Conservation (phyloP, 2,888 invertebrate genomes). For the Unio delphinus region DNA sequence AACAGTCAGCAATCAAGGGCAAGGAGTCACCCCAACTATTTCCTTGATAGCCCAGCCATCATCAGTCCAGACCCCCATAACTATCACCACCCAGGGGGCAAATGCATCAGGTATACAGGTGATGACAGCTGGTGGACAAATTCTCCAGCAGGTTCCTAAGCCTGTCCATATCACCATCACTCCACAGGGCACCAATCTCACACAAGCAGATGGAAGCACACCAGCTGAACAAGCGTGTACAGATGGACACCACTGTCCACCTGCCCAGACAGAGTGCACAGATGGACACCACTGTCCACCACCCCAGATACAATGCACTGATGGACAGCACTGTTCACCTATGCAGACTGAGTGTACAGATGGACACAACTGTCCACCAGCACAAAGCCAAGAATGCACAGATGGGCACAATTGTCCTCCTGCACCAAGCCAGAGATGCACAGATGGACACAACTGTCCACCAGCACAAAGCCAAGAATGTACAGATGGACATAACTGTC, state of each 20-base stretch:
- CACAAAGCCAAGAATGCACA: conserved; percentile 6
- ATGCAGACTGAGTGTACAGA: conserved; percentile 8
- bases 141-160: conserved; percentile 36
- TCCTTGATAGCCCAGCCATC: conserved; percentile 56
- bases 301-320: conserved; percentile 14
- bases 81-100: conserved; percentile 47
- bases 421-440: conserved; percentile 17
- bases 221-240: conserved; percentile 14
- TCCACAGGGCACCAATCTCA: conserved; percentile 38
- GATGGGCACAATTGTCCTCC: conserved; percentile 18
- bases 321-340: conserved; percentile 27
- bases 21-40: conserved; percentile 46
- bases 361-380: conserved; percentile 35
- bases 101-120: conserved; percentile 26
- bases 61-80: conserved; percentile 39
- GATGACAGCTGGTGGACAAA: conserved; percentile 29
- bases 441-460: conserved; percentile 24
- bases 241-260: conserved; percentile 38
- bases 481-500: conserved; percentile 28
- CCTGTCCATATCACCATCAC: conserved; percentile 62
- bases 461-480: conserved; percentile 6
- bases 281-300: conserved; percentile 40
- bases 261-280: conserved; percentile 17
- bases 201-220: conserved; percentile 9
- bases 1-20: conserved; percentile 47